A percentile compares a stretch with the other conserved stretches of the same genome.
These are phyloP conservation scores for Linepithema humile DNA, from an alignment of 1,140 invertebrate genomes.

Conservation along the genomic window DNA sequence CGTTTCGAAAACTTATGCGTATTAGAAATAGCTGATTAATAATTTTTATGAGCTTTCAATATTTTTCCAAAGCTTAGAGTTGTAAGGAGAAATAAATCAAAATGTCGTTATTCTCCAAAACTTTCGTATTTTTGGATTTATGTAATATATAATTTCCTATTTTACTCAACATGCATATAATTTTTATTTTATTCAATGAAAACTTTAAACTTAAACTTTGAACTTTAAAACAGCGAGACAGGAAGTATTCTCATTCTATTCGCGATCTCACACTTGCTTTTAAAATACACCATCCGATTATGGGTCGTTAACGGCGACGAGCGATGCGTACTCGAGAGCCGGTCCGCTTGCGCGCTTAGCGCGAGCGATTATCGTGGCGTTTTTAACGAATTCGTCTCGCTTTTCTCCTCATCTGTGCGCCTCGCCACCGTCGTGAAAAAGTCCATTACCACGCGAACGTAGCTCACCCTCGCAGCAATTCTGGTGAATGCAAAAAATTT, in stretches of 20 bases:
- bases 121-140: not conserved
- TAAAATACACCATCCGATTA: slow-evolving; percentile 3
- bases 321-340: not conserved
- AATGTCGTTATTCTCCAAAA: not conserved
- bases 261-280: not conserved
- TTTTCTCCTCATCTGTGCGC: not conserved
- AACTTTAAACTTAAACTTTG: too few species aligned
- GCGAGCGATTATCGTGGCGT: slow-evolving; percentile 24
- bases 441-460: slow-evolving; percentile 39
- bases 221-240: not conserved
- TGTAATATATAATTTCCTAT: not conserved
- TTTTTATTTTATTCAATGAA: too few species aligned
- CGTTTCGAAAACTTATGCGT: not conserved
- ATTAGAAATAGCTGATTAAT: slow-evolving; percentile 1
- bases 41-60: not conserved
- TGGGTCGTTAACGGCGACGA: slow-evolving; percentile 17
- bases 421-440: not conserved
- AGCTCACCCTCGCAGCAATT: slow-evolving; percentile 26
- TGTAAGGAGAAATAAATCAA: not conserved
- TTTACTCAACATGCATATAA: not conserved
- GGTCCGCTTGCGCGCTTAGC: not conserved
- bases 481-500: slow-evolving; percentile 45
- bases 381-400: slow-evolving; percentile 17
- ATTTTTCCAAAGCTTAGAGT: not conserved
- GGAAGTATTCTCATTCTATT: not conserved